Evolutionary conservation across 2,797 vertebrate genomes (phyloP).

Genomic region (Tachyglossus aculeatus): DNA sequence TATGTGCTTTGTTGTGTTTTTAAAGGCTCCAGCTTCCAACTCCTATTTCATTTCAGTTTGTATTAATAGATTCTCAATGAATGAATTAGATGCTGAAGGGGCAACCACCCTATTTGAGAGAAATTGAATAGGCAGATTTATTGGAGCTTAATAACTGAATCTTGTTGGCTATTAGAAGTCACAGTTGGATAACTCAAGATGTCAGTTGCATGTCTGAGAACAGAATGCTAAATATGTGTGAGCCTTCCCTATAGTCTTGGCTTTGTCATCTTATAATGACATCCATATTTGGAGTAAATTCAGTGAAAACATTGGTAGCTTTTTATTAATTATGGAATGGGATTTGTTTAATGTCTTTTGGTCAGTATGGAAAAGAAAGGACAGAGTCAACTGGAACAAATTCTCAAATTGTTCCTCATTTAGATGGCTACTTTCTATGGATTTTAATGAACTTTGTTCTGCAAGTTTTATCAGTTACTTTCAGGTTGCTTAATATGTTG

Average conservation of each 20-base stretch:
- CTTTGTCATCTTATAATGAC: slow-evolving; percentile 45
- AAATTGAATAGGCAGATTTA: slow-evolving; percentile 76
- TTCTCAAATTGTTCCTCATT: slow-evolving; percentile 1
- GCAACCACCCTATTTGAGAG: slow-evolving; percentile 61
- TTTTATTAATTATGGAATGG: slow-evolving; percentile 39
- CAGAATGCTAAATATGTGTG: slow-evolving; percentile 50
- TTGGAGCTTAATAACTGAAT: slow-evolving; percentile 76
- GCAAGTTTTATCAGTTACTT: no score
- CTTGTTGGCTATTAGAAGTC: slow-evolving; percentile 72
- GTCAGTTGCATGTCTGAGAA: slow-evolving; percentile 49
- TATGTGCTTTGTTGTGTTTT: neutral
- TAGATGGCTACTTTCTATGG: neutral
- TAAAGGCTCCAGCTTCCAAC: neutral
- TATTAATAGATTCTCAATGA: slow-evolving; percentile 71
- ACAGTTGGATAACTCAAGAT: slow-evolving; percentile 66
- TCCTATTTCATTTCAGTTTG: slow-evolving; percentile 62
- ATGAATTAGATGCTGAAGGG: slow-evolving; percentile 73
- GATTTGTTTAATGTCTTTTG: slow-evolving; percentile 19
- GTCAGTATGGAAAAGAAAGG: neutral
- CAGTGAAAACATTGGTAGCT: slow-evolving; percentile 4
- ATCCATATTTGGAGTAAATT: slow-evolving; percentile 47
- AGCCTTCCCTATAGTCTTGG: slow-evolving; percentile 48
- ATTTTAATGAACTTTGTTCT: no score
- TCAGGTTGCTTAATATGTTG: no score
- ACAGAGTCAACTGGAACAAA: neutral